Base-by-base conservation (phyloP, 2,888 invertebrate genomes). In the Cerceris rybyensis region DNA sequence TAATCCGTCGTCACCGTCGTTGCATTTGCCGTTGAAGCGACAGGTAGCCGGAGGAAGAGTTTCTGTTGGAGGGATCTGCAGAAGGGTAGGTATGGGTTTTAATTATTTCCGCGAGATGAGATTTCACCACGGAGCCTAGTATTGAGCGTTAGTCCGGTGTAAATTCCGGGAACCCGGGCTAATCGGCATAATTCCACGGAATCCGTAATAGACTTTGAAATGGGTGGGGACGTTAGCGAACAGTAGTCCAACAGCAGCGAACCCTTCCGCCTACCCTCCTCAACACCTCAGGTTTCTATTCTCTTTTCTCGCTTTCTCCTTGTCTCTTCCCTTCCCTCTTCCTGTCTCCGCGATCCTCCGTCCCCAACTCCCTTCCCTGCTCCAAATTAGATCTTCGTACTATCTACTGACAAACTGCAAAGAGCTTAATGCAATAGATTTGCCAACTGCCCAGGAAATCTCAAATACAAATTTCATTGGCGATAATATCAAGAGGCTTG, bases 171-270 rank as follows among this genome's bases (percentile, higher is more conserved):
- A 87, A 83, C 83, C 83, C 77, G 69, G 80, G 86, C 86, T 88
- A 88, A 88, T 88, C 88, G 88, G 87, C 85, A 88, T 87, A 88
- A 88, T 88, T 88, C 86, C 86, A 86, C 80, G 84, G 83, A 88
- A 88, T 88, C 84, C 88, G 87, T 88, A 88, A 88, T 88, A 83
- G 88, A 88, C 88, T 88, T 84, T 82, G 87, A 80, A 82, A 87
- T 79, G 82, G 85, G 77, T 77, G 71, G 68, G 71, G 70, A 78
- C 75, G 84, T 66, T 86, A 70, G 78, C 50, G 83, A 81, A 81
- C 83, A 72, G 68, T 72, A 60, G 68, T 61, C 78, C 76, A 75
- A 71, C 75, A 76, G 73, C 85, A 61, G 68, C 74, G 73, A 50
- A 59, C 79, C 52, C 46, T 17, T 69, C 63, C 69, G 28, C 68